A percentile compares a stretch with the other conserved stretches of the same genome.
These are phyloP conservation scores for Petaurus breviceps DNA, from an alignment of 2,113 vertebrate species.

Conservation along the genomic window DNA sequence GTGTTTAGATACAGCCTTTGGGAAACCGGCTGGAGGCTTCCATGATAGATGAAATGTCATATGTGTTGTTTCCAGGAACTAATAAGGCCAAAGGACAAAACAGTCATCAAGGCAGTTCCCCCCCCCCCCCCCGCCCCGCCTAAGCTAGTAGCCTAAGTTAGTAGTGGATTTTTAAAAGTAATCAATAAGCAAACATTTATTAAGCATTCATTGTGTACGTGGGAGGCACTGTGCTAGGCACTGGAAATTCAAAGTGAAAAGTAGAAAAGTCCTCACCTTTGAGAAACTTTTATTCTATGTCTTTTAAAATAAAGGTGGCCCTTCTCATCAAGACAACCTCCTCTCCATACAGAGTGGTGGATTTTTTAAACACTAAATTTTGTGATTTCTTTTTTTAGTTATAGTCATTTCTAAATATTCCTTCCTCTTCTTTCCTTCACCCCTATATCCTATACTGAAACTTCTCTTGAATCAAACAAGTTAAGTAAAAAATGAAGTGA, in stretches of 20 bases:
- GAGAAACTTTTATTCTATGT: neutral
- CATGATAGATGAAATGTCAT: neutral
- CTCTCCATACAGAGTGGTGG: neutral
- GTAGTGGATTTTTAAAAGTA: neutral
- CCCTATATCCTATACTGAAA: neutral
- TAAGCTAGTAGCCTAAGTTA: neutral
- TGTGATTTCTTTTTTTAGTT: neutral
- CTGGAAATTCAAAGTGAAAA: neutral
- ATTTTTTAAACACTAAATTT: neutral
- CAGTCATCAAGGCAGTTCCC: neutral
- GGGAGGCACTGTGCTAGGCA: neutral
- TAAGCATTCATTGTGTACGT: neutral
- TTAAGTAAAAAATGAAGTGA: neutral
- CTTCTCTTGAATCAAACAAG: neutral
- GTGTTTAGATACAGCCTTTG: neutral
- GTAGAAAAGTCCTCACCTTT: neutral
- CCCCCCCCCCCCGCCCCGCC: rapidly evolving
- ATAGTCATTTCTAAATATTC: neutral
- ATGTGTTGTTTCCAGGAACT: conserved; percentile 1
- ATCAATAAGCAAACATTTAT: neutral
- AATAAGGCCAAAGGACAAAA: neutral
- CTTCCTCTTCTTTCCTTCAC: neutral
- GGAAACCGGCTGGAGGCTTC: conserved; percentile 21
- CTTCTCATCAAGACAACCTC: neutral
- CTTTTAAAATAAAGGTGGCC: neutral